Evolutionary conservation across 2,797 vertebrate genomes (phyloP).

Genomic region (Philypnodon macrostomus): DNA sequence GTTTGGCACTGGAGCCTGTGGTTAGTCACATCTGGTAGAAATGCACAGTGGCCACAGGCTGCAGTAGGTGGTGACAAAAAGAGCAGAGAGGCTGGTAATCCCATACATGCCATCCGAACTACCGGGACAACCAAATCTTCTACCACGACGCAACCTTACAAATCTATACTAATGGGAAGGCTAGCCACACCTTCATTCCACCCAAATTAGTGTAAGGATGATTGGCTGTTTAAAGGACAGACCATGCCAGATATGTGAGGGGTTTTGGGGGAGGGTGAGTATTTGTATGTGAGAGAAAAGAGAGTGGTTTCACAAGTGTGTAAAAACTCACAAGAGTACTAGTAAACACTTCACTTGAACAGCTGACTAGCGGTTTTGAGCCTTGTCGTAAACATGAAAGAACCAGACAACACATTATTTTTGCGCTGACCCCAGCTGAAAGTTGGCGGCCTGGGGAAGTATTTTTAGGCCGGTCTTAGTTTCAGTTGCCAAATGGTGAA

Average conservation of each 20-base stretch:
- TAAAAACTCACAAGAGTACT: constrained; percentile 51
- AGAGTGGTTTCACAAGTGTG: constrained; percentile 48
- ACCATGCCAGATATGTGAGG: constrained; percentile 47
- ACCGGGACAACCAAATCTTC: constrained; percentile 15
- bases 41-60: constrained; percentile 29
- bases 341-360: constrained; percentile 52
- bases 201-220: constrained; percentile 63
- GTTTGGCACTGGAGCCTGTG: constrained; percentile 42
- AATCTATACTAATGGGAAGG: constrained; percentile 60
- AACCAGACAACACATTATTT: constrained; percentile 36
- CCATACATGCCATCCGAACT: constrained; percentile 15
- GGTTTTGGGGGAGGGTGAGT: constrained; percentile 8
- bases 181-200: constrained; percentile 68
- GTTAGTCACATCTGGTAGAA: constrained; percentile 53
- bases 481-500: constrained; percentile 62
- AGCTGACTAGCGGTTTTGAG: constrained; percentile 57
- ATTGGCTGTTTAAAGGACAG: constrained; percentile 60
- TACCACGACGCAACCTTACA: constrained; percentile 40
- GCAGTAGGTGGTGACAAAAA: constrained; percentile 50
- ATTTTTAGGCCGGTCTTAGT: constrained; percentile 74
- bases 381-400: constrained; percentile 40
- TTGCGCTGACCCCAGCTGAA: constrained; percentile 60
- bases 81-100: constrained; percentile 28
- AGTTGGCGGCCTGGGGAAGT: constrained; percentile 64
- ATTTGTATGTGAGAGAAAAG: too few relatives aligned